Conservation (phyloP, 2,888 invertebrate genomes). For the Lamellibrachia columna region DNA sequence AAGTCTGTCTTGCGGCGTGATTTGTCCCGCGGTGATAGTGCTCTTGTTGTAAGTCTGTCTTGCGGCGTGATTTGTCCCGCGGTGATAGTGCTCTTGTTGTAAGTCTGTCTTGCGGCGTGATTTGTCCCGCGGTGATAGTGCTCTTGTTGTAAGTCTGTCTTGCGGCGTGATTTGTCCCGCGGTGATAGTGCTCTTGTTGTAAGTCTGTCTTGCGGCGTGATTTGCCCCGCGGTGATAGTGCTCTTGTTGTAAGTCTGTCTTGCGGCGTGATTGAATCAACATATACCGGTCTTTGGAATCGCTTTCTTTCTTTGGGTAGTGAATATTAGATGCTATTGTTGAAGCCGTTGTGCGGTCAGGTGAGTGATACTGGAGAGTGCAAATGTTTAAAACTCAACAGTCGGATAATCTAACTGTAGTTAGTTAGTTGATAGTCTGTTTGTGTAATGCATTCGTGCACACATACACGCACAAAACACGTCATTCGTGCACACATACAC, state of each 20-base stretch:
- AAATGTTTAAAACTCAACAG: not conserved
- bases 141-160: constrained; percentile 26
- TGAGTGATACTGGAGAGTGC: not conserved
- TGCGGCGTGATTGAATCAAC: not conserved
- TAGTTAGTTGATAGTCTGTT: no score
- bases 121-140: no score
- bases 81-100: constrained; percentile 44
- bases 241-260: constrained; percentile 26
- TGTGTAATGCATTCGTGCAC: no score
- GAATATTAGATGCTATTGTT: not conserved
- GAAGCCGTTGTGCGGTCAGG: not conserved
- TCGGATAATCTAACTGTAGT: not conserved
- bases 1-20: not conserved
- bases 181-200: constrained; percentile 44
- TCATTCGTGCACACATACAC: no score
- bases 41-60: constrained; percentile 26
- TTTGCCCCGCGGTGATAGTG: constrained; percentile 44
- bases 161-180: not conserved
- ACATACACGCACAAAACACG: no score
- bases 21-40: no score
- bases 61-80: not conserved
- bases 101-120: not conserved
- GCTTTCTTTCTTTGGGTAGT: not conserved
- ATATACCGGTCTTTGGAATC: not conserved
- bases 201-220: not conserved